These are phyloP conservation scores for Rhagoletis zephyria DNA, from an alignment of 1,140 invertebrate species.

Conservation along the genomic window DNA sequence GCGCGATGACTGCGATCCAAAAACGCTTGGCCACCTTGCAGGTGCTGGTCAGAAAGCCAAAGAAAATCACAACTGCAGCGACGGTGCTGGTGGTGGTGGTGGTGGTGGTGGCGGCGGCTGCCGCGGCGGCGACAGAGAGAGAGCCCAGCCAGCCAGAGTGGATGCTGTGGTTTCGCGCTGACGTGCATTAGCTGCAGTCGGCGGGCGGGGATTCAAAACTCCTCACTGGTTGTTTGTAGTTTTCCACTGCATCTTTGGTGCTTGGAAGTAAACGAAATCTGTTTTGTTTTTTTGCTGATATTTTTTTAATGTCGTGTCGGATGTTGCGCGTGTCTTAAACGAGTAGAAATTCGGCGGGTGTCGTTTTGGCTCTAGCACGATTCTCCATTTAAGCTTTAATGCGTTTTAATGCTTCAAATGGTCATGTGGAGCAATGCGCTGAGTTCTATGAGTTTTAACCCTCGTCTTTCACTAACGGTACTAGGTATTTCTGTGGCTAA, in stretches of 20 bases:
- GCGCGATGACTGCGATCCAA: conserved; percentile 19
- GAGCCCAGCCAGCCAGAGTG: not conserved
- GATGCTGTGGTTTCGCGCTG: not conserved
- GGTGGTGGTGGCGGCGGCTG: not conserved
- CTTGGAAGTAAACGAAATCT: not conserved
- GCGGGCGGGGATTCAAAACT: not conserved
- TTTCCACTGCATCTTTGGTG: conserved; percentile 17
- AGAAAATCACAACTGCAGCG: conserved; percentile 17
- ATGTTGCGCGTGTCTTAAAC: not conserved
- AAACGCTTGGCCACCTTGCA: not conserved
- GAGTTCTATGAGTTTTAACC: not conserved
- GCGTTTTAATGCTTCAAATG: conserved; percentile 4
- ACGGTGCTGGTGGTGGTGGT: not conserved
- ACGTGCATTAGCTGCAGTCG: not conserved
- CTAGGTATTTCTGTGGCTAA: too few species aligned
- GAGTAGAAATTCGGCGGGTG: not conserved
- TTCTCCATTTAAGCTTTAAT: conserved; percentile 33
- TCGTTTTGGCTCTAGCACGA: conserved; percentile 16
- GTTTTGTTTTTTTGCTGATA: conserved; percentile 7
- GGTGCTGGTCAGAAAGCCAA: not conserved
- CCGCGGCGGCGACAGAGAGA: not conserved
- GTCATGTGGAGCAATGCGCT: not conserved
- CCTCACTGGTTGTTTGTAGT: not conserved
- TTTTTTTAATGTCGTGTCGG: not conserved
- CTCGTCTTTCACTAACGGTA: not conserved